A percentile compares a stretch with the other conserved stretches of the same genome.
These are phyloP conservation scores for Psilopogon haemacephalus DNA, from an alignment of 2,113 vertebrate genomes.

Conservation along the genomic window DNA sequence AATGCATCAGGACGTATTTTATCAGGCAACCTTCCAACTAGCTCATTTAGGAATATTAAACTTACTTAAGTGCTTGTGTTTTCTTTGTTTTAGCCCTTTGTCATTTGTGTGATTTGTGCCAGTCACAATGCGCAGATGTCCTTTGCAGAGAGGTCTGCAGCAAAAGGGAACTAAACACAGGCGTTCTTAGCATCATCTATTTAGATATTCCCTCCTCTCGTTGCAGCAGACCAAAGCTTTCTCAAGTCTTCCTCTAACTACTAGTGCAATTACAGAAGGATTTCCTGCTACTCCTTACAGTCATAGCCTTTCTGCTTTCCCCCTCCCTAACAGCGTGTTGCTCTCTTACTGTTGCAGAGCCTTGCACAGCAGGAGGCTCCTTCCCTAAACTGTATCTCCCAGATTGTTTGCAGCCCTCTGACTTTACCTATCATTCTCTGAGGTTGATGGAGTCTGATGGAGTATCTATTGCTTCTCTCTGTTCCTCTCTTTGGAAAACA, in stretches of 20 bases:
- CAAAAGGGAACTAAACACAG: not conserved
- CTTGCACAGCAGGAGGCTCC: not conserved
- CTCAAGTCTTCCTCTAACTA: slow-evolving; percentile 22
- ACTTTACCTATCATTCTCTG: not conserved
- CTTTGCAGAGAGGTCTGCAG: not conserved
- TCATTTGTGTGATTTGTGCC: not conserved
- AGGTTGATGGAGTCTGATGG: not conserved
- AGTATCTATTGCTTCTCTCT: not conserved
- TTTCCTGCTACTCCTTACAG: slow-evolving; percentile 16
- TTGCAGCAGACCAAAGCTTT: not conserved
- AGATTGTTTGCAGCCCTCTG: not conserved
- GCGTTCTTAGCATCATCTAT: not conserved
- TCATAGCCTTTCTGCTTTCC: not conserved
- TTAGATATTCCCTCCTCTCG: not conserved
- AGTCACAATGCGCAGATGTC: not conserved
- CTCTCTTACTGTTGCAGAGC: not conserved
- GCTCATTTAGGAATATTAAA: not conserved
- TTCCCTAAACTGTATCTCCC: not conserved
- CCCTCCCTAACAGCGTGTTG: not conserved
- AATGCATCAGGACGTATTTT: not conserved
- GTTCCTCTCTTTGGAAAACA: slow-evolving; percentile 12
- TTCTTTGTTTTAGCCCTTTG: not conserved
- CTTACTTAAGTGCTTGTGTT: not conserved
- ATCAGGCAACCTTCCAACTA: not conserved
- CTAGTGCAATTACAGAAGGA: not conserved